A percentile compares a stretch with the other conserved stretches of the same genome.
These are phyloP conservation scores for Caenorhabditis inopinata DNA, from an alignment of 1,140 invertebrate genomes.

Conservation along the genomic window DNA sequence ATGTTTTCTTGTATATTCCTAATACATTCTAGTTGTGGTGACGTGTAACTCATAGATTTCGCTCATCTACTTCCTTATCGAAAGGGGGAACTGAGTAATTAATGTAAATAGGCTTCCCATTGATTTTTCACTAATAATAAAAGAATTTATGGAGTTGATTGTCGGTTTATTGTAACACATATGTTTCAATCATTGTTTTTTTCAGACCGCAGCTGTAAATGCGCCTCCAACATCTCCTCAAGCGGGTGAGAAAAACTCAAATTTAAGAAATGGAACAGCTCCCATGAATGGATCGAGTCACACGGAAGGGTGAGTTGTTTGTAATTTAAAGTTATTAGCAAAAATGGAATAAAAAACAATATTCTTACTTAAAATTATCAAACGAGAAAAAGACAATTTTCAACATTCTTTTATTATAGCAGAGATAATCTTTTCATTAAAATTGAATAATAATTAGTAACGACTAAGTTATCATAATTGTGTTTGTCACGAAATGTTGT, in stretches of 20 bases:
- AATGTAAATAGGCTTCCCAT: neutral
- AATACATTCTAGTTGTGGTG: no score
- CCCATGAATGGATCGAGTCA: neutral
- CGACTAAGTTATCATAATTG: neutral
- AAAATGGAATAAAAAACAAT: no score
- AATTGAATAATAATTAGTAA: no score
- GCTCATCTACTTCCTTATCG: no score
- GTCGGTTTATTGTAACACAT: neutral
- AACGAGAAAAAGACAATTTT: no score
- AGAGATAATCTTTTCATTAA: no score
- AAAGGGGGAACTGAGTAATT: neutral
- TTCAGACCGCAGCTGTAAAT: neutral
- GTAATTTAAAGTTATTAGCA: neutral
- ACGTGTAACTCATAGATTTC: no score
- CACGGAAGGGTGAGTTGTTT: neutral
- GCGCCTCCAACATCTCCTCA: neutral
- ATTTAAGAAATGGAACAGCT: constrained; percentile 7
- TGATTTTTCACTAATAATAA: no score
- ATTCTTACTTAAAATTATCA: no score
- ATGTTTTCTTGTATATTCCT: no score
- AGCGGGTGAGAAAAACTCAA: constrained; percentile 26
- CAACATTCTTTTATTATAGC: no score
- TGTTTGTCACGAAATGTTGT: neutral
- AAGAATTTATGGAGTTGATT: no score
- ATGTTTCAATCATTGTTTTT: neutral